Base-by-base conservation (phyloP, 2,888 invertebrate species). In the Oithona nana region DNA sequence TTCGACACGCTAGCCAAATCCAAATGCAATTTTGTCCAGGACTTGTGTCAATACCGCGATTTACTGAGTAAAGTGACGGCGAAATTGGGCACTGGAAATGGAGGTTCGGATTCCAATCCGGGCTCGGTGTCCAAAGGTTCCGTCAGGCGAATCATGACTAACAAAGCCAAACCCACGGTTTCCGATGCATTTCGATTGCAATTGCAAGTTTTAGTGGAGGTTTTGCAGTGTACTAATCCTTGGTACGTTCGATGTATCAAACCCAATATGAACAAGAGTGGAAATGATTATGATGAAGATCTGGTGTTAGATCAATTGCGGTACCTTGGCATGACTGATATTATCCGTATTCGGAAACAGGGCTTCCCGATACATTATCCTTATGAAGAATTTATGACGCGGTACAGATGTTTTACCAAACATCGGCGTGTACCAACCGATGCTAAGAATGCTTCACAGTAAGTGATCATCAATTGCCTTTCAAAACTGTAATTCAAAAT, bases 171-270 rank as follows among this genome's bases (percentile, higher is more conserved):
- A 69, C 85, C 88, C 0, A 90, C 90, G 0, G 88, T 90, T 3
- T 87, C 87, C 65, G 90, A 92, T 71, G 86, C 87, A 0, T 90
- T 90, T 72, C 78, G 90, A 49, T 83, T 86, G 63, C 90, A 92
- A 70, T 74, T 92, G 61, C 88, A 88, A 73, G 83, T 88, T 0
- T 77, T 90, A 1, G 88, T 90, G 0, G 90, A 90, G 69, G 88
- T 90, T 69, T 76, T 92, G 1, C 88, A 90, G 73, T 85, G 81
- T 28, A 89, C 90, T 1, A 88, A 86, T 63, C 88, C 89, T 1
- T 90, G 89, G 90, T 87, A 90, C 73, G 89, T 89, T 39, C 80
- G 92, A 54, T 92, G 92, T 72, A 90, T 92, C 69, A 92, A 92
- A 70, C 90, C 92, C 0, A 92, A 92, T 72, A 81, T 84, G 72